Conservation (phyloP, 2,113 vertebrate species). For the Nothobranchius kuhntae region DNA sequence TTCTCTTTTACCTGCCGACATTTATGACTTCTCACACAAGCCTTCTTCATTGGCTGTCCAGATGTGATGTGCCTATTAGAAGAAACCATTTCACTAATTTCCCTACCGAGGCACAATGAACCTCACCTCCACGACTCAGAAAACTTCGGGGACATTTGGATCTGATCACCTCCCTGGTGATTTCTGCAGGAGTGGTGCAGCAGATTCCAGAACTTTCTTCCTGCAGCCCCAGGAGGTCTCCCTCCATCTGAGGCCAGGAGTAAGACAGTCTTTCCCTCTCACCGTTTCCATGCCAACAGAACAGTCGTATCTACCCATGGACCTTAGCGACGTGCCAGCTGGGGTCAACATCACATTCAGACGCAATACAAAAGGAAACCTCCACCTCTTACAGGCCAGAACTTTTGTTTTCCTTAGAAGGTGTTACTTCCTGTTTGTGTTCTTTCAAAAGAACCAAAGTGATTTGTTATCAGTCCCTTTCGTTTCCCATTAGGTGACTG, state of each 20-base stretch:
- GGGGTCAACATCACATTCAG: conserved; percentile 52
- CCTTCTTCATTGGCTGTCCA: too few species aligned
- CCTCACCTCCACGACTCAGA: too few species aligned
- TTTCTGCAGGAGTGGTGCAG: conserved; percentile 4
- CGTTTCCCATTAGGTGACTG: conserved; percentile 24
- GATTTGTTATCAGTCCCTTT: neutral
- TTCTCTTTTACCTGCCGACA: too few species aligned
- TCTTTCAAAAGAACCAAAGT: neutral
- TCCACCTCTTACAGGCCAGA: conserved; percentile 19
- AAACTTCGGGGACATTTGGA: neutral
- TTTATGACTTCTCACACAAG: too few species aligned
- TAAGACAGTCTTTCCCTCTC: conserved; percentile 47
- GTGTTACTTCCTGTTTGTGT: neutral
- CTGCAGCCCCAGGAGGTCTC: conserved; percentile 50
- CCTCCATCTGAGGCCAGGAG: conserved; percentile 47
- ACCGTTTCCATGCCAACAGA: conserved; percentile 24
- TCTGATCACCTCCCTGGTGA: neutral
- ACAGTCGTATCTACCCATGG: conserved; percentile 31
- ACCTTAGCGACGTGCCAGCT: conserved; percentile 15
- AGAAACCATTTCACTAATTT: too few species aligned
- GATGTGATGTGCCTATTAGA: too few species aligned
- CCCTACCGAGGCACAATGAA: too few species aligned
- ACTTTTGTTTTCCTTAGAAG: neutral
- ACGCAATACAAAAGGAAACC: conserved; percentile 7
- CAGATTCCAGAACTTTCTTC: neutral